phyloP scores from a whole-genome alignment of 2,888 invertebrate genomes.

The Mystacides longicornis region DNA sequence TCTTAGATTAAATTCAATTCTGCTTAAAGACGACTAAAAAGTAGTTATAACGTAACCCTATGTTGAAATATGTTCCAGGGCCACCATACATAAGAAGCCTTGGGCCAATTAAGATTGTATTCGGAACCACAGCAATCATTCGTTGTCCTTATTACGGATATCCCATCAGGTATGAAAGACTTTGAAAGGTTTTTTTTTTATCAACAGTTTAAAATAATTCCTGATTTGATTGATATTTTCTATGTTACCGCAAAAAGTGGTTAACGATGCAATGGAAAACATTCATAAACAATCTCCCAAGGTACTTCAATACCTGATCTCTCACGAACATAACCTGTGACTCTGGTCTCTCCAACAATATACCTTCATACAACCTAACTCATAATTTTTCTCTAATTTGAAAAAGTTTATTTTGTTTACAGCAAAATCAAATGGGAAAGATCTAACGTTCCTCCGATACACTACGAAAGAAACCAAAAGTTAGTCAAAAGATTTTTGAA shows the following conservation, averaged over 20 bases:
- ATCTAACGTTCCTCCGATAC: constrained; percentile 12
- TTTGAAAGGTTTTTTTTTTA: no score
- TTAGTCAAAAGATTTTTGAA: neutral
- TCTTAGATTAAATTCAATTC: no score
- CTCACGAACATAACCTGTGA: neutral
- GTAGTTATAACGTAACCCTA: no score
- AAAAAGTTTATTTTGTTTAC: constrained; percentile 24
- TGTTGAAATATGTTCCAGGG: constrained; percentile 50
- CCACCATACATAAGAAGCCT: constrained; percentile 69
- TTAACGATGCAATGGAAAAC: no score
- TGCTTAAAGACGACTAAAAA: no score
- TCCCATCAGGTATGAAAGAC: constrained; percentile 67
- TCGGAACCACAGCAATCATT: constrained; percentile 65
- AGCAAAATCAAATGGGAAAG: constrained; percentile 48
- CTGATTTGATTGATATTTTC: no score
- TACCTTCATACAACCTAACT: neutral
- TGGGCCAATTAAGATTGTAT: constrained; percentile 70
- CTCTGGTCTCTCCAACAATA: neutral
- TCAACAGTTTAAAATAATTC: no score
- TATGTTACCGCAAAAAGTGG: no score
- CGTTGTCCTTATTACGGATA: constrained; percentile 82
- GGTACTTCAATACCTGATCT: no score
- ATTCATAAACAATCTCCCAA: no score
- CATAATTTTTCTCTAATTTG: neutral
- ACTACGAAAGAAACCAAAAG: constrained; percentile 17